Conservation (phyloP, 2,888 invertebrate species). For the Drosophila niveifrons region DNA sequence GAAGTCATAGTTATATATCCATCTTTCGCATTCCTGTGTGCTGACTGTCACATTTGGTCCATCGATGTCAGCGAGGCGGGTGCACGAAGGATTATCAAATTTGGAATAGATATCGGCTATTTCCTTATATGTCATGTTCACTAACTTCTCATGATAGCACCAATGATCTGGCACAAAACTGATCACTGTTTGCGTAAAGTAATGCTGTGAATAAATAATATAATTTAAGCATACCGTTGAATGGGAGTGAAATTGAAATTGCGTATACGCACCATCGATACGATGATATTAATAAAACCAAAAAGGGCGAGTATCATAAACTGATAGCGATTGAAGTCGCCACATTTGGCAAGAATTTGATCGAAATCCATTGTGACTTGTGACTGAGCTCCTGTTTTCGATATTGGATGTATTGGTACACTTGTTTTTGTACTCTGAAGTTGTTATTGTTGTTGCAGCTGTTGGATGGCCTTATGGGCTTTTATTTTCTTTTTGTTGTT, state of each 20-base stretch:
- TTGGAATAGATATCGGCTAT: slow-evolving; percentile 83
- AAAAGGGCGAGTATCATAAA: slow-evolving; percentile 87
- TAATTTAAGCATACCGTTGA: background rate
- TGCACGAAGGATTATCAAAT: slow-evolving; percentile 83
- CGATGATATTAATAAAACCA: slow-evolving; percentile 87
- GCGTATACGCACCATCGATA: slow-evolving; percentile 85
- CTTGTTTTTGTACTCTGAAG: slow-evolving; percentile 48
- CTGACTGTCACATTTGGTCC: slow-evolving; percentile 82
- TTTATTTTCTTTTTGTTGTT: background rate
- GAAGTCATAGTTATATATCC: slow-evolving; percentile 87
- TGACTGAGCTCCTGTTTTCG: slow-evolving; percentile 13
- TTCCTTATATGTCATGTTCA: slow-evolving; percentile 84
- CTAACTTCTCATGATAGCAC: slow-evolving; percentile 85
- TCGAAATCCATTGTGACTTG: slow-evolving; percentile 85
- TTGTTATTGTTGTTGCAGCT: slow-evolving; percentile 15
- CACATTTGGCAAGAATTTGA: slow-evolving; percentile 86
- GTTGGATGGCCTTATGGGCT: slow-evolving; percentile 24
- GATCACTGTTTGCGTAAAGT: slow-evolving; percentile 88
- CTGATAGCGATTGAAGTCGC: slow-evolving; percentile 87
- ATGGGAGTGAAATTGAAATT: background rate
- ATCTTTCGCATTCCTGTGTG: slow-evolving; percentile 85
- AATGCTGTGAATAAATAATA: slow-evolving; percentile 82
- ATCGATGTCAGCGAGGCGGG: slow-evolving; percentile 79
- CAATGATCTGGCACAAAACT: slow-evolving; percentile 87
- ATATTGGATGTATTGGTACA: slow-evolving; percentile 9